A percentile compares a stretch with the other conserved stretches of the same genome.
phyloP scores from a whole-genome alignment of 1,140 invertebrate genomes.

The Diploscapter pachys region DNA sequence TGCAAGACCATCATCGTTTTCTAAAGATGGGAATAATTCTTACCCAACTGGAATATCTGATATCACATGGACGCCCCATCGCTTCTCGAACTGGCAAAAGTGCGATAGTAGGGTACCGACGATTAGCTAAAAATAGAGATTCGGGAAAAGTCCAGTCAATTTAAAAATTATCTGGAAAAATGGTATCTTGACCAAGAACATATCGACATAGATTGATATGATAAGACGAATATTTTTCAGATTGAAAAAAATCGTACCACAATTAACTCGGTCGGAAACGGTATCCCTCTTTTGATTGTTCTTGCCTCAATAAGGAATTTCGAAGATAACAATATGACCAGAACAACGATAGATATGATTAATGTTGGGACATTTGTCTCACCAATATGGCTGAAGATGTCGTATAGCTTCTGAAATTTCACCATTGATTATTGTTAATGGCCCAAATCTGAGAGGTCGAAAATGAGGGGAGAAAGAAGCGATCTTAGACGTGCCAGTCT shows the following conservation, averaged over 20 bases:
- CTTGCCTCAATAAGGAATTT: constrained; percentile 44
- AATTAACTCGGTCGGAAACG: constrained; percentile 23
- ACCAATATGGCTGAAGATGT: constrained; percentile 31
- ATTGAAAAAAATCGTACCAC: constrained; percentile 20
- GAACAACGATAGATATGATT: constrained; percentile 31
- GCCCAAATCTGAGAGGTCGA: not conserved
- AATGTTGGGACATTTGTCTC: constrained; percentile 42
- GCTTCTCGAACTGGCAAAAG: constrained; percentile 29
- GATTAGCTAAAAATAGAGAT: constrained; percentile 26
- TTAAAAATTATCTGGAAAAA: too few relatives aligned
- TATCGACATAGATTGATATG: too few relatives aligned
- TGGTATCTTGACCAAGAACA: too few relatives aligned
- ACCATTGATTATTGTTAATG: not conserved
- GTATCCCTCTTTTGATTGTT: constrained; percentile 2
- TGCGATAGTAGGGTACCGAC: constrained; percentile 43
- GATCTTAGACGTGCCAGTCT: too few relatives aligned
- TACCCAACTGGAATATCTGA: constrained; percentile 3
- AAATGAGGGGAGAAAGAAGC: too few relatives aligned
- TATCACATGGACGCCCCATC: constrained; percentile 37
- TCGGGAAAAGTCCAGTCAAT: too few relatives aligned
- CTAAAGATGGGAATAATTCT: not conserved
- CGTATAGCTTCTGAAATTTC: constrained; percentile 42
- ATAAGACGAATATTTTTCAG: too few relatives aligned
- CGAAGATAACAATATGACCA: constrained; percentile 45
- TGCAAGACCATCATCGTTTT: too few relatives aligned